These are phyloP conservation scores for Trichopoda pennipes DNA, from an alignment of 2,888 invertebrate species.

Conservation along the genomic window DNA sequence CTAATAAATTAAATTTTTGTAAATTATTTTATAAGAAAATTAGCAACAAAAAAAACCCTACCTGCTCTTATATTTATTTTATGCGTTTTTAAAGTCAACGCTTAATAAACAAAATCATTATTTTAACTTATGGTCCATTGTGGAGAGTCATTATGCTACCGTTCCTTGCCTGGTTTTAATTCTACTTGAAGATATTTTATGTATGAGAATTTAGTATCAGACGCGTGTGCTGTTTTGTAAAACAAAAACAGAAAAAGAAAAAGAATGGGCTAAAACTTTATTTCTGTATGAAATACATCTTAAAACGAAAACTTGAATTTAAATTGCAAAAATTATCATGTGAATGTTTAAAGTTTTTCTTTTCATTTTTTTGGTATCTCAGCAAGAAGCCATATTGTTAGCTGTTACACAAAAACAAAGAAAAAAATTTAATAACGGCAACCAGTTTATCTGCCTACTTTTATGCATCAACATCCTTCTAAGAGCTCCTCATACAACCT, in stretches of 20 bases:
- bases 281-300: constrained; percentile 18
- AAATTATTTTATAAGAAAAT: constrained; percentile 6
- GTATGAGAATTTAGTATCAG: constrained; percentile 60
- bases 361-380: constrained; percentile 42
- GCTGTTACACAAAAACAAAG: constrained; percentile 6
- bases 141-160: constrained; percentile 66
- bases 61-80: constrained; percentile 41
- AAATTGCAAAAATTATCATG: constrained; percentile 65
- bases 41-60: constrained; percentile 11
- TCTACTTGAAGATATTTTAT: constrained; percentile 50
- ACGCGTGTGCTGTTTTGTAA: constrained; percentile 49
- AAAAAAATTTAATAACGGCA: constrained; percentile 28
- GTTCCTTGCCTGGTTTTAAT: constrained; percentile 45
- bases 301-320: constrained; percentile 41
- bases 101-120: constrained; percentile 68
- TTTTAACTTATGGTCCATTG: constrained; percentile 68
- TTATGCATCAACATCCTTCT: constrained; percentile 47
- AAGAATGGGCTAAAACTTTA: not conserved
- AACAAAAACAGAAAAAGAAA: no score
- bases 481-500: constrained; percentile 20
- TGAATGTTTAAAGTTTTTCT: constrained; percentile 52
- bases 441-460: constrained; percentile 66
- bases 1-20: constrained; percentile 36
- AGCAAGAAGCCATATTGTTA: constrained; percentile 65
- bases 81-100: constrained; percentile 66